Percentiles rank a stretch among this genome's conserved stretches.
Conservation (phyloP, 2,888 invertebrate genomes). For the Aleiodes leptofemur region DNA sequence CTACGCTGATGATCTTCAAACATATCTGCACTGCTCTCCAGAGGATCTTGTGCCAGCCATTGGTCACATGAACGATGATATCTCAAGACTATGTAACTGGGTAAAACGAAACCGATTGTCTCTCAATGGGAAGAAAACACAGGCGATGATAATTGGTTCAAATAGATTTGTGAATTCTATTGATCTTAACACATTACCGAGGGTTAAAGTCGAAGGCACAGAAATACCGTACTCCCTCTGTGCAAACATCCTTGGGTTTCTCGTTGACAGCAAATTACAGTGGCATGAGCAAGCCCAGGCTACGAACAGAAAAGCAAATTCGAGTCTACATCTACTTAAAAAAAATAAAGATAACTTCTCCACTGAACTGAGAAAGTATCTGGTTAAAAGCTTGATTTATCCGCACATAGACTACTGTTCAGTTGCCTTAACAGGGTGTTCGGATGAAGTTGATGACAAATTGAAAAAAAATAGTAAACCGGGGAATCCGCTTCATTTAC, state of each 20-base stretch:
- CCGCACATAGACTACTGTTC: neutral
- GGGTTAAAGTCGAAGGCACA: neutral
- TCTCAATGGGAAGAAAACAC: conserved; percentile 30
- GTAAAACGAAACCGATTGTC: neutral
- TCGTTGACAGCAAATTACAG: neutral
- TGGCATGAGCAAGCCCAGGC: neutral
- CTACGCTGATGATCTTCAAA: conserved; percentile 41
- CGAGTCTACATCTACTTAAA: neutral
- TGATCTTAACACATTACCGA: neutral
- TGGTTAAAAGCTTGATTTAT: neutral
- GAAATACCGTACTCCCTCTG: neutral
- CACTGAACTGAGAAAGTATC: neutral
- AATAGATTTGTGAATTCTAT: conserved; percentile 19
- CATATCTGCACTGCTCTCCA: conserved; percentile 1
- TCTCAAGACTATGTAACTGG: neutral
- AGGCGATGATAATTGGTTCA: conserved; percentile 31
- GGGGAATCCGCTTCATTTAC: neutral
- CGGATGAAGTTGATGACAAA: neutral
- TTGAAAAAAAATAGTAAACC: neutral
- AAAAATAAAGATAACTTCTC: neutral
- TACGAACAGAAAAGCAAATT: neutral
- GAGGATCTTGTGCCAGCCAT: neutral
- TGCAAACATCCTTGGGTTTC: neutral
- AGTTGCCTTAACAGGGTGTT: neutral
- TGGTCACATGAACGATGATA: neutral